Evolutionary conservation across 2,888 invertebrate species (phyloP).

Genomic region (Macrophya alboannulata): DNA sequence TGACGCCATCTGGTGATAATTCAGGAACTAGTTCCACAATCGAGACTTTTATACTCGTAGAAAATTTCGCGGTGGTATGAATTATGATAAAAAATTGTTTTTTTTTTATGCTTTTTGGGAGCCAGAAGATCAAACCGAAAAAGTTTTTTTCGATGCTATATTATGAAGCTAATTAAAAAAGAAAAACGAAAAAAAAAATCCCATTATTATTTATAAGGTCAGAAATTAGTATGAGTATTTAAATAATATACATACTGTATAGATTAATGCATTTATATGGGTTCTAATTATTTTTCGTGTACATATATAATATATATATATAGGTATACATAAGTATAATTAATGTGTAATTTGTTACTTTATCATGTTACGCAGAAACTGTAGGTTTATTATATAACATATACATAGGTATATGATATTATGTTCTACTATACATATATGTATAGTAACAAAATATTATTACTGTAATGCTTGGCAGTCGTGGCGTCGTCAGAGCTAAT

Average conservation of each 20-base stretch:
- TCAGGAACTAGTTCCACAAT: neutral
- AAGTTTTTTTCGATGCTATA: no score
- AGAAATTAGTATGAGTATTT: neutral
- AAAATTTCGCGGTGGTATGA: neutral
- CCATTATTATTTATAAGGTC: neutral
- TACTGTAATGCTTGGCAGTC: neutral
- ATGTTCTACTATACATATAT: neutral
- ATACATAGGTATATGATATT: neutral
- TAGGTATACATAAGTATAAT: neutral
- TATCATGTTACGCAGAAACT: neutral
- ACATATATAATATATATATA: neutral
- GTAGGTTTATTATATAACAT: neutral
- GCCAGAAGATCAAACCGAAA: neutral
- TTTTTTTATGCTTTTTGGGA: no score
- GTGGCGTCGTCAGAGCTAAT: neutral
- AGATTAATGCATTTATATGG: neutral
- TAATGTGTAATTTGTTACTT: neutral
- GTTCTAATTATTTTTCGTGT: neutral
- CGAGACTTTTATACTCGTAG: neutral
- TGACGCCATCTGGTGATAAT: neutral
- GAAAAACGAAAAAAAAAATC: neutral
- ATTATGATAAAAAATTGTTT: neutral
- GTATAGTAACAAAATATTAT: conserved; percentile 11
- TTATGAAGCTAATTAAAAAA: neutral
- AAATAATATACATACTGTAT: neutral